Conservation (phyloP, 2,113 vertebrate genomes). For the Oreamnos americanus region DNA sequence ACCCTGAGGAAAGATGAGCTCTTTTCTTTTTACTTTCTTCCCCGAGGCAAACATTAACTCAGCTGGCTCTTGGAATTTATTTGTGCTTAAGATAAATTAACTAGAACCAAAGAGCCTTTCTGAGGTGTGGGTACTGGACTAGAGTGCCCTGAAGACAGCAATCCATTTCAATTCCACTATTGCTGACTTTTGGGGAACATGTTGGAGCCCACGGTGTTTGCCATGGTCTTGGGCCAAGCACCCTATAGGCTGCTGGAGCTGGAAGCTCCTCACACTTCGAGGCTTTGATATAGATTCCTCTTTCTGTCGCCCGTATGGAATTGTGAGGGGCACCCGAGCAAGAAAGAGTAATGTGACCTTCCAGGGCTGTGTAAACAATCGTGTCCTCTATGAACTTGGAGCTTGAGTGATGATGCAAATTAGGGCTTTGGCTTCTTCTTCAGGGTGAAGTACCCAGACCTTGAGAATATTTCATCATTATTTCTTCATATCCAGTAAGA, state of each 20-base stretch:
- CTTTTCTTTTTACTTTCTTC: slow-evolving; percentile 52
- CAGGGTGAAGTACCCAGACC: slow-evolving; percentile 47
- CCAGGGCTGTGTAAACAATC: slow-evolving; percentile 42
- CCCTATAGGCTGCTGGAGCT: not conserved
- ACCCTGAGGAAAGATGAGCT: slow-evolving; percentile 34
- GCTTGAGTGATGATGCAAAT: slow-evolving; percentile 63
- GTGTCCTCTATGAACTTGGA: slow-evolving; percentile 45
- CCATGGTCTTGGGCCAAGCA: not conserved
- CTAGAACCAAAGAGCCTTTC: slow-evolving; percentile 54
- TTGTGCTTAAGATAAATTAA: slow-evolving; percentile 65
- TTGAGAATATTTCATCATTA: slow-evolving; percentile 48
- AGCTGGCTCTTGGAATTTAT: slow-evolving; percentile 54
- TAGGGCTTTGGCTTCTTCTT: slow-evolving; percentile 32
- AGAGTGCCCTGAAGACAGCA: not conserved
- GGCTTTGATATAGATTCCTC: slow-evolving; percentile 9
- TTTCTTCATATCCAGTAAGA: slow-evolving; percentile 4
- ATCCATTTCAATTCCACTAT: slow-evolving; percentile 27
- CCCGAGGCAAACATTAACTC: slow-evolving; percentile 59
- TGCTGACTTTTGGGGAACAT: not conserved
- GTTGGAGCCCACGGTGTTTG: not conserved
- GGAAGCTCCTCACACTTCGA: not conserved
- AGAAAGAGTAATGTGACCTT: slow-evolving; percentile 57
- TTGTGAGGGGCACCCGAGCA: slow-evolving; percentile 42
- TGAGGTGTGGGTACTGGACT: not conserved
- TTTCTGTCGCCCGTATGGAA: not conserved